Conservation (phyloP, 2,797 vertebrate species). For the Stomatorhinus walkeri region DNA sequence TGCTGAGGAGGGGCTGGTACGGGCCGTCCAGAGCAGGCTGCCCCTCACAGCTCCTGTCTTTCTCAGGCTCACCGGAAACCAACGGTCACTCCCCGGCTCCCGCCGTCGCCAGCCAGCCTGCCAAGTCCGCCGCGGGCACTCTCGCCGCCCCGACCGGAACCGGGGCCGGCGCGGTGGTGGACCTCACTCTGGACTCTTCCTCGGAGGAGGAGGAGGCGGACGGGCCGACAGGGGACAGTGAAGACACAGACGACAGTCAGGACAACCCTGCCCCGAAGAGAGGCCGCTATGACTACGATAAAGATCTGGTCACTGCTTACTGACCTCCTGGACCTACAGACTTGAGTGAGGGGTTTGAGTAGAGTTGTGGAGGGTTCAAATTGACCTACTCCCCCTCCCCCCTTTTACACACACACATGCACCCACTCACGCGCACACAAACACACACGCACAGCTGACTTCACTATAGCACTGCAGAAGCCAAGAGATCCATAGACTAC, state of each 20-base stretch:
- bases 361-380: constrained; percentile 45
- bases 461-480: constrained; percentile 56
- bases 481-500: constrained; percentile 34
- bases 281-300: constrained; percentile 87
- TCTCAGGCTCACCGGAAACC: constrained; percentile 75
- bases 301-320: constrained; percentile 94
- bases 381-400: neutral
- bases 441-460: constrained; percentile 50
- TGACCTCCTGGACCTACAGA: constrained; percentile 62
- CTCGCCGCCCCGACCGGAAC: constrained; percentile 33
- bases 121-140: constrained; percentile 67
- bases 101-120: constrained; percentile 61
- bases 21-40: too few species aligned
- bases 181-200: constrained; percentile 94
- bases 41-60: neutral
- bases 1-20: neutral
- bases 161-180: constrained; percentile 73
- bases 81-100: constrained; percentile 74
- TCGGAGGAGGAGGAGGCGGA: constrained; percentile 77
- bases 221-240: constrained; percentile 81
- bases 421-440: constrained; percentile 38
- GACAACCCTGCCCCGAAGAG: constrained; percentile 81
- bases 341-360: constrained; percentile 34
- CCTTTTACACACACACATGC: constrained; percentile 41
- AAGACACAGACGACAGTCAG: constrained; percentile 86